A percentile compares a stretch with the other conserved stretches of the same genome.
Evolutionary conservation across 2,888 invertebrate genomes (phyloP).

Genomic region (Luperina nickerlii): DNA sequence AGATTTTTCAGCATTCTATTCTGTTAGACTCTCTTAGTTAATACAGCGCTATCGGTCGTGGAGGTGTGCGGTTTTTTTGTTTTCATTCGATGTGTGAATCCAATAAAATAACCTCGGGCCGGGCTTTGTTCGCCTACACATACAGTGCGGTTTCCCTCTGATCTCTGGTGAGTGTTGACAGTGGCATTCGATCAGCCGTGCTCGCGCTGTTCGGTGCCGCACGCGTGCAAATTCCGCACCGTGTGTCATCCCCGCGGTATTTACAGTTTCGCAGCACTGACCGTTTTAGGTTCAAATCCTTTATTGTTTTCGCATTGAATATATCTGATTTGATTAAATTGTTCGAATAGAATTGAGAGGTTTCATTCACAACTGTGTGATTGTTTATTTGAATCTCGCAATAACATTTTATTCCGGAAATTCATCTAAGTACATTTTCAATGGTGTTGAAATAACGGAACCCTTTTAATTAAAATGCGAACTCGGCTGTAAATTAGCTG

Average conservation of each 20-base stretch:
- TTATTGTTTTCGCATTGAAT: conserved; percentile 22
- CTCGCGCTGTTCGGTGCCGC: conserved; percentile 24
- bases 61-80: conserved; percentile 1
- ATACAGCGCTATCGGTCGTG: conserved; percentile 7
- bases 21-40: conserved; percentile 30
- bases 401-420: conserved; percentile 22
- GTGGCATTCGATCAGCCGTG: conserved; percentile 56
- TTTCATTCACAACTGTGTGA: conserved; percentile 2
- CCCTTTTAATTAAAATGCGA: conserved; percentile 76
- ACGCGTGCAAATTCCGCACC: conserved; percentile 32
- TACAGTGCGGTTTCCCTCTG: conserved; percentile 47
- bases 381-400: conserved; percentile 17
- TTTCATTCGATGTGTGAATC: conserved; percentile 38
- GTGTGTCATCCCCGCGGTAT: conserved; percentile 19
- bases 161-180: conserved; percentile 62
- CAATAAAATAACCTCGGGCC: conserved; percentile 55
- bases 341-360: conserved; percentile 13
- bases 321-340: conserved; percentile 31
- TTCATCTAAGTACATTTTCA: conserved; percentile 39
- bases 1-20: conserved; percentile 49
- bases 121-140: conserved; percentile 51
- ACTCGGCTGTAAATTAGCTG: conserved; percentile 73
- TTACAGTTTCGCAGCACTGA: conserved; percentile 21
- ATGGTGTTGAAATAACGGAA: conserved; percentile 60
- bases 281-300: conserved; percentile 24